Base-by-base conservation (phyloP, 2,113 vertebrate species). In the Sprattus sprattus region DNA sequence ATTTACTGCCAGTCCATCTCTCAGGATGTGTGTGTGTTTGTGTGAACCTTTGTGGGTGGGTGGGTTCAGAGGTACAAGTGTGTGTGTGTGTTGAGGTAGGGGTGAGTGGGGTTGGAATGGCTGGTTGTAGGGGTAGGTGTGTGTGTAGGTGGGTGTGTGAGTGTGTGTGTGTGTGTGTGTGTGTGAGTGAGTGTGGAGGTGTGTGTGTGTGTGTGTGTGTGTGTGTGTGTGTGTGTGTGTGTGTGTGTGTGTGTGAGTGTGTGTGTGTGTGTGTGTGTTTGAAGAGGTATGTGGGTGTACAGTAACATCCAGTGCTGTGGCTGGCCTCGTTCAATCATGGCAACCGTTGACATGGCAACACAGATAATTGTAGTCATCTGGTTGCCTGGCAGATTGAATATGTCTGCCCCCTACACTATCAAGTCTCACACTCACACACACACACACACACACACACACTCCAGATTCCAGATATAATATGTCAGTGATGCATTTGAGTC, bases 1-100 rank as follows among this genome's bases (percentile, higher is more conserved):
- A 99, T 90, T 93, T 99, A 87, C 93, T 99, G 91, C 98, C 98
- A 0, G 96, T 99, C 85, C 98, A 99, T 75, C 99, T 99, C 94
- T 99, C 98, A 95, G 98, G 98, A 39, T 99, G 93, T 83, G 88
- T 83, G 10, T 10, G 75, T 50, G 96, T 96, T 13, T 54, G 52
- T 54, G 52, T 54, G 52, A 20, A 16, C 18, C 8, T 49, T 8
- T 49, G 47, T 49, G 47, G 8, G 47, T 49, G 47, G 39, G 39
- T 39, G 39, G 39, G 39, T 39, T 39, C 2, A 39, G 39, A 39
- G 2, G 39, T 39, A 39, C 1, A 2, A 2, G 39, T 39, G 39
- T 49, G 47, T 9, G 47, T 49, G 47, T 49, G 47, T 49, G 47
- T 54, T 16, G 16, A 15, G 16, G 52, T 54, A 95, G 98, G 98